Percentiles rank a stretch among this genome's conserved stretches.
These are phyloP conservation scores for Drosophila multiciliata DNA, from an alignment of 2,888 invertebrate species.

Conservation along the genomic window DNA sequence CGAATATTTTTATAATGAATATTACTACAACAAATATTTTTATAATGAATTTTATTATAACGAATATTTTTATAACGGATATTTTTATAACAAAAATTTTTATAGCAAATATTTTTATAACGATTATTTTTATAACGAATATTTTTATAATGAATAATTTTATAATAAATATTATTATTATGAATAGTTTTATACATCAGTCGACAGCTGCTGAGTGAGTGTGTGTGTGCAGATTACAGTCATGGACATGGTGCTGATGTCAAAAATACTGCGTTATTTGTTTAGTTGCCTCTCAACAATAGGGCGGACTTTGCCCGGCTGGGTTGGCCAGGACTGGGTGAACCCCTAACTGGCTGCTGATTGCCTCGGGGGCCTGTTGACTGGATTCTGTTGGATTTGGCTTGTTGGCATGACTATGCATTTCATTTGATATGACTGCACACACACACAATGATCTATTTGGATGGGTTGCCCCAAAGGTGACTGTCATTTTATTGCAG, in stretches of 20 bases:
- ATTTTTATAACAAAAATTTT: no score
- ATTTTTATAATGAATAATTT: no score
- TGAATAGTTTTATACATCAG: slow-evolving; percentile 61
- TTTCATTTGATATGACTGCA: slow-evolving; percentile 73
- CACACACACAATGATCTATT: slow-evolving; percentile 67
- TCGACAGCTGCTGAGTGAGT: slow-evolving; percentile 42
- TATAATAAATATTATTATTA: no score
- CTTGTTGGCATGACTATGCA: slow-evolving; percentile 72
- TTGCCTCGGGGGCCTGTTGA: slow-evolving; percentile 6
- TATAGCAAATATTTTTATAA: no score
- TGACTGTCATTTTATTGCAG: slow-evolving; percentile 75
- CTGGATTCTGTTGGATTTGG: slow-evolving; percentile 29
- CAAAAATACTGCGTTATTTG: slow-evolving; percentile 75
- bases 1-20: no score
- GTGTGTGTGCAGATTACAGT: slow-evolving; percentile 49
- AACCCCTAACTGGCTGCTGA: slow-evolving; percentile 17
- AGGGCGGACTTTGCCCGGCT: slow-evolving; percentile 4
- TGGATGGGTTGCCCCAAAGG: slow-evolving; percentile 61
- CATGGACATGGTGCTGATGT: slow-evolving; percentile 54
- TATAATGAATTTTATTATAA: no score
- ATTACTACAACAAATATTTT: no score
- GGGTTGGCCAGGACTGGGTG: neutral
- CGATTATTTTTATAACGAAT: no score
- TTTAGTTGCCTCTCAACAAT: slow-evolving; percentile 35
- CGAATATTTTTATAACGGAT: no score